A percentile compares a stretch with the other conserved stretches of the same genome.
Conservation (phyloP, 2,888 invertebrate species). For the Gordius sp. region DNA sequence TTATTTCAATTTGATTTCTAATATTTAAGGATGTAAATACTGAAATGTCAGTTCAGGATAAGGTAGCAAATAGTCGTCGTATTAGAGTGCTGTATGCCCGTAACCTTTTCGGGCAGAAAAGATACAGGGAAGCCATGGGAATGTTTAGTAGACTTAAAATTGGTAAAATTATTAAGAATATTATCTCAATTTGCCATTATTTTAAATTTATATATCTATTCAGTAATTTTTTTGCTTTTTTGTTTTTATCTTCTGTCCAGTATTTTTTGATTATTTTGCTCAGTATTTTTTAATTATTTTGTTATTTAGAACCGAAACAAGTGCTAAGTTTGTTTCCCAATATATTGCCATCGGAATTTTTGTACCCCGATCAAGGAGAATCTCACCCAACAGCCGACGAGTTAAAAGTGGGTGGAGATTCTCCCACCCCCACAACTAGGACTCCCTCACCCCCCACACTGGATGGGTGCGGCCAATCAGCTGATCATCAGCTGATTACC, state of each 20-base stretch:
- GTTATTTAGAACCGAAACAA: constrained; percentile 52
- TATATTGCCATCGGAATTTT: constrained; percentile 35
- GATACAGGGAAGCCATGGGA: constrained; percentile 64
- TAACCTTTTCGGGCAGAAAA: constrained; percentile 60
- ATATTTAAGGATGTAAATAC: too few relatives aligned
- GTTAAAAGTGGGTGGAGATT: neutral
- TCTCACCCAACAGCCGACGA: neutral
- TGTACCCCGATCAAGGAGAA: neutral
- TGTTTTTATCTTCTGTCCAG: constrained; percentile 2
- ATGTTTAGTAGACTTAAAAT: constrained; percentile 64
- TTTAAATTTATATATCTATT: too few relatives aligned
- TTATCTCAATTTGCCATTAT: too few relatives aligned
- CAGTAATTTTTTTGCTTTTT: neutral
- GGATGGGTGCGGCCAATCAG: too few relatives aligned
- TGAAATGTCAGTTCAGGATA: too few relatives aligned
- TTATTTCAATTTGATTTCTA: too few relatives aligned
- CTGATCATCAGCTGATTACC: too few relatives aligned
- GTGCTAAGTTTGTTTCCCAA: constrained; percentile 81
- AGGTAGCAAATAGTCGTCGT: constrained; percentile 38
- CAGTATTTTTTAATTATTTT: constrained; percentile 13
- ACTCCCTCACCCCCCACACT: neutral
- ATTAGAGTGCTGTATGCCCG: constrained; percentile 70
- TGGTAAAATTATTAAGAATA: constrained; percentile 31
- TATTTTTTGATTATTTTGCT: constrained; percentile 17
- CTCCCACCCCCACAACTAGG: neutral